Percentiles rank a stretch among this genome's conserved stretches.
These are phyloP conservation scores for Dendrolimus punctatus DNA, from an alignment of 1,140 invertebrate species.

Conservation along the genomic window DNA sequence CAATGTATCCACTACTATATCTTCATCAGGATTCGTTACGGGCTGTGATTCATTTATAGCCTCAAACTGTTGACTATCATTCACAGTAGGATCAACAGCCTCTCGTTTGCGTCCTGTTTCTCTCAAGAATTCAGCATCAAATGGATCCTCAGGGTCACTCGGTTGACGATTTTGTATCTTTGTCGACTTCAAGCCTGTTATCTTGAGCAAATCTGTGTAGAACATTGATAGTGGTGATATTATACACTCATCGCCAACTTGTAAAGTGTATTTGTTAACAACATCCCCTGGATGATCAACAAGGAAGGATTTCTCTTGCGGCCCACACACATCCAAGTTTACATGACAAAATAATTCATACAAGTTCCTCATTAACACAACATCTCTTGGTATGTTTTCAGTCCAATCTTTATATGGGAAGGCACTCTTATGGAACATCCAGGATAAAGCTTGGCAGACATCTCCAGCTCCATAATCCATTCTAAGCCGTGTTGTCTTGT, in stretches of 20 bases:
- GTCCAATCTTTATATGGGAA: constrained; percentile 90
- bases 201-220: constrained; percentile 89
- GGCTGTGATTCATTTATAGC: constrained; percentile 58
- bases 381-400: constrained; percentile 79
- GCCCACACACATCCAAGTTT: constrained; percentile 89
- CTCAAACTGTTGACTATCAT: constrained; percentile 78
- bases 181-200: constrained; percentile 83
- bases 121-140: constrained; percentile 92
- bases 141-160: constrained; percentile 93
- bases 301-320: constrained; percentile 84
- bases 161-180: constrained; percentile 82
- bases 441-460: constrained; percentile 88
- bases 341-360: constrained; percentile 95
- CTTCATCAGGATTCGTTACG: constrained; percentile 77
- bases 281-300: constrained; percentile 81
- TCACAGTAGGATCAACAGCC: constrained; percentile 61
- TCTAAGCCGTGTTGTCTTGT: constrained; percentile 85
- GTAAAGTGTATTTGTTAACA: constrained; percentile 82
- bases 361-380: constrained; percentile 84
- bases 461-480: constrained; percentile 94
- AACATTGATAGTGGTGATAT: constrained; percentile 92
- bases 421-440: constrained; percentile 89
- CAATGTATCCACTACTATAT: constrained; percentile 85
- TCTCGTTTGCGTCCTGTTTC: constrained; percentile 85
- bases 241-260: constrained; percentile 95